Conservation (phyloP, 1,140 invertebrate genomes). For the Nasonia longicornis region DNA sequence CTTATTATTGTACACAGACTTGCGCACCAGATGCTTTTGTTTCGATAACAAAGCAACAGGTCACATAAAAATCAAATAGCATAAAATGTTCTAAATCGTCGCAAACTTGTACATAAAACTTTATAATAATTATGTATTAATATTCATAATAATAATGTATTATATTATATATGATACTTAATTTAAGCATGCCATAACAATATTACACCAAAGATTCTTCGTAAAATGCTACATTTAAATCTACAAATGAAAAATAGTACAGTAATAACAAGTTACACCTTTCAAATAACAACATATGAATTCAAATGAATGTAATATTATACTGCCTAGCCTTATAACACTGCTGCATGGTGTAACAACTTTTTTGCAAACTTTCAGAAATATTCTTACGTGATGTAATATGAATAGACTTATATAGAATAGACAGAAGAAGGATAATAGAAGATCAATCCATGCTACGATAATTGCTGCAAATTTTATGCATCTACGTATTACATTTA, state of each 20-base stretch:
- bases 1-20: background rate
- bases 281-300: background rate
- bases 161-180: background rate
- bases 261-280: background rate
- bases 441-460: slow-evolving; percentile 39
- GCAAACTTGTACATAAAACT: too few species aligned
- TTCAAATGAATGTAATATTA: background rate
- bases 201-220: background rate
- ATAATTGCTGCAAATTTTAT: slow-evolving; percentile 13
- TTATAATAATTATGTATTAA: too few species aligned
- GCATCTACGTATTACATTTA: slow-evolving; percentile 14
- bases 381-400: background rate
- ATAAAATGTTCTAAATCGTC: too few species aligned
- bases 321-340: background rate
- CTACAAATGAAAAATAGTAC: background rate
- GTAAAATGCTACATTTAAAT: background rate
- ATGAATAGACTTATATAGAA: background rate
- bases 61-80: background rate
- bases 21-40: background rate
- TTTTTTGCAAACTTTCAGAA: too few species aligned
- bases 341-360: background rate
- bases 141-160: too few species aligned
- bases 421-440: slow-evolving; percentile 26
- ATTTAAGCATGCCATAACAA: background rate
- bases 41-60: background rate